Percentiles rank a stretch among this genome's conserved stretches.
Evolutionary conservation across 2,888 invertebrate species (phyloP).

Genomic region (Campaea margaritaria): DNA sequence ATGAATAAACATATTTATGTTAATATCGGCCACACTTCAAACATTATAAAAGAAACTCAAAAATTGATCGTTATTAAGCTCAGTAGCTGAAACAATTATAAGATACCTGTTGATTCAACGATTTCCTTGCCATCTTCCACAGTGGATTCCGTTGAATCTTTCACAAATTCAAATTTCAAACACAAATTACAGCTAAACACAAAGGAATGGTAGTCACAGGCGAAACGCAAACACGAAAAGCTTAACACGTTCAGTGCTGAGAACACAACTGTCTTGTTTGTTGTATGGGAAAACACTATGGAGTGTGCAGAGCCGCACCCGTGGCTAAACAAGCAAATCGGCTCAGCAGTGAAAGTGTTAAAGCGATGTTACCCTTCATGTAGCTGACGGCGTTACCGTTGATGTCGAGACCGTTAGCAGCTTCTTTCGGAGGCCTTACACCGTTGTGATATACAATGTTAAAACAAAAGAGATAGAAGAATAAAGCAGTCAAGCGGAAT

Average conservation of each 20-base stretch:
- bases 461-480: slow-evolving; percentile 39
- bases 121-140: slow-evolving; percentile 44
- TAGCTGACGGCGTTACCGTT: slow-evolving; percentile 37
- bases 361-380: slow-evolving; percentile 43
- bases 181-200: slow-evolving; percentile 16
- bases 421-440: slow-evolving; percentile 26
- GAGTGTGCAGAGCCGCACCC: no score
- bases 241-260: no score
- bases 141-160: slow-evolving; percentile 43
- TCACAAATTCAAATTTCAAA: slow-evolving; percentile 47
- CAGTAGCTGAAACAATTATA: neutral
- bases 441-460: slow-evolving; percentile 44
- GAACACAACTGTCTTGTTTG: no score
- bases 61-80: slow-evolving; percentile 7
- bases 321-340: no score
- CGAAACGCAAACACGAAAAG: slow-evolving; percentile 18
- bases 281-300: no score
- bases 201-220: slow-evolving; percentile 19
- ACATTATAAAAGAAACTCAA: slow-evolving; percentile 6
- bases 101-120: slow-evolving; percentile 54
- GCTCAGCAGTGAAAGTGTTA: no score
- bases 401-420: slow-evolving; percentile 24
- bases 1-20: neutral
- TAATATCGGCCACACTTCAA: slow-evolving; percentile 12
- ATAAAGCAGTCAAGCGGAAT: slow-evolving; percentile 38